These are phyloP conservation scores for Oophaga pumilio DNA, from an alignment of 2,113 vertebrate genomes.

Conservation along the genomic window DNA sequence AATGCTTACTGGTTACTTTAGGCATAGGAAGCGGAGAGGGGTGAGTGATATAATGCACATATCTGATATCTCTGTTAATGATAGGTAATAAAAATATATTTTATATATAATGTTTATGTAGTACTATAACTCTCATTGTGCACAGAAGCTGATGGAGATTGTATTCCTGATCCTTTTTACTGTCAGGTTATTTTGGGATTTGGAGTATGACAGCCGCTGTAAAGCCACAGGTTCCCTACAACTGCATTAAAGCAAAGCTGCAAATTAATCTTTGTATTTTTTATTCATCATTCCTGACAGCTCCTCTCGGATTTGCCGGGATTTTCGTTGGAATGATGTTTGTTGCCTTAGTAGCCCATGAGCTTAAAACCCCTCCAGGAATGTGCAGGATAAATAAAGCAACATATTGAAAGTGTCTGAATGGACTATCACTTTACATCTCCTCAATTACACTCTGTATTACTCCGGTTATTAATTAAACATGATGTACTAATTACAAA, in stretches of 20 bases:
- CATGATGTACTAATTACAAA: slow-evolving; percentile 53
- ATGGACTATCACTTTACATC: slow-evolving; percentile 55
- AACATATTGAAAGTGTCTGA: slow-evolving; percentile 36
- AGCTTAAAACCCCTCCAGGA: slow-evolving; percentile 59
- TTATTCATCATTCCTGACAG: slow-evolving; percentile 58
- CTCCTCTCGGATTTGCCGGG: slow-evolving; percentile 59
- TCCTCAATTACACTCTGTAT: slow-evolving; percentile 36
- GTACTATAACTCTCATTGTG: background rate
- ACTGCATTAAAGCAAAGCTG: slow-evolving; percentile 54
- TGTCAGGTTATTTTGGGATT: background rate
- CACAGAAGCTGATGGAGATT: background rate
- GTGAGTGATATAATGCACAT: no score
- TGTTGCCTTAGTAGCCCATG: slow-evolving; percentile 63
- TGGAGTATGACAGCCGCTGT: background rate
- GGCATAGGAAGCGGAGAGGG: no score
- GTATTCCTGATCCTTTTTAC: background rate
- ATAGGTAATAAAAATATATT: no score
- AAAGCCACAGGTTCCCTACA: background rate
- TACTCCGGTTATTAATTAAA: background rate
- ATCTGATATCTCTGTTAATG: no score
- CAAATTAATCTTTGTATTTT: slow-evolving; percentile 59
- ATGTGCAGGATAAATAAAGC: slow-evolving; percentile 61
- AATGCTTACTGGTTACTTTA: no score
- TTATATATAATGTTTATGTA: background rate
- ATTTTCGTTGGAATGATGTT: slow-evolving; percentile 47